Evolutionary conservation across 2,113 vertebrate genomes (phyloP).

Genomic region (Lepus timidus): DNA sequence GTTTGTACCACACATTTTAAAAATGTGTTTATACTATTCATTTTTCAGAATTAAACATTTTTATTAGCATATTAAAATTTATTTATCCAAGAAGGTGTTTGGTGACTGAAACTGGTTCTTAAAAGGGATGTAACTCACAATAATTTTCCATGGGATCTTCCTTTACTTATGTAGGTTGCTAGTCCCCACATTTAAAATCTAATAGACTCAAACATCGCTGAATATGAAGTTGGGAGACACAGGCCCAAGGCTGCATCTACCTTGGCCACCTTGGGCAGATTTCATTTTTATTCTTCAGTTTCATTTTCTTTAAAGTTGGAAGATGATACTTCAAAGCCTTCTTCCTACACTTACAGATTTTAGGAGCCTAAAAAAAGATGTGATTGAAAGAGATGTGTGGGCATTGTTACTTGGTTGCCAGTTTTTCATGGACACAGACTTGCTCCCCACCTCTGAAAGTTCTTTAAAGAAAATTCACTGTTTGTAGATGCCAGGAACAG

Average conservation of each 20-base stretch:
- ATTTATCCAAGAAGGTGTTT: conserved; percentile 18
- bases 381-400: not conserved
- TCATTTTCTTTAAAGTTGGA: conserved; percentile 60
- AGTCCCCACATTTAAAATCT: conserved; percentile 18
- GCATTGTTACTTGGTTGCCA: not conserved
- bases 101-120: not conserved
- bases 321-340: not conserved
- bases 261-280: not conserved
- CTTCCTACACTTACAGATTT: conserved; percentile 3
- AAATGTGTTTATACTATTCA: not conserved
- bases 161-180: conserved; percentile 9
- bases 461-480: conserved; percentile 26
- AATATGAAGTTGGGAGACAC: not conserved
- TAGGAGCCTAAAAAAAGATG: not conserved
- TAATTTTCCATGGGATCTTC: conserved; percentile 32
- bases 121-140: not conserved
- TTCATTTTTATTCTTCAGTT: conserved; percentile 55
- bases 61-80: not conserved
- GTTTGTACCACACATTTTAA: not conserved
- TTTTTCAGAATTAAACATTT: not conserved
- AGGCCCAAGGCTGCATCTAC: not conserved
- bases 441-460: not conserved
- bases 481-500: not conserved
- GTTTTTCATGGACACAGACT: not conserved
- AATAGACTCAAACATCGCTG: conserved; percentile 1